Evolutionary conservation across 92 coral and sea anemone species (phyloP).

Genomic region (Desmophyllum pertusum): DNA sequence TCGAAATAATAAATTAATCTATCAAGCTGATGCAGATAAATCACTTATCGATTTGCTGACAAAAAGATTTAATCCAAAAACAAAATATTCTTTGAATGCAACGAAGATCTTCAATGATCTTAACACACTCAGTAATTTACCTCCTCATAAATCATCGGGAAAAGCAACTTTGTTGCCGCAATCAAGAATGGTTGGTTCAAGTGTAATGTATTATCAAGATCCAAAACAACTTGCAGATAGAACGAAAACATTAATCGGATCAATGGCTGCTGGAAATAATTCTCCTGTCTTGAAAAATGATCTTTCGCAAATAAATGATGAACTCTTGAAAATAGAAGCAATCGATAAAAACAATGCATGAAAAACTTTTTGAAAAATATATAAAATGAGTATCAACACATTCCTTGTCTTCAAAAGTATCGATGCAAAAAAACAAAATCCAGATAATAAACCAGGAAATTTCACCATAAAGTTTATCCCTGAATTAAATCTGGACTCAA

Average conservation of each 20-base stretch:
- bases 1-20: neutral
- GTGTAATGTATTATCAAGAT: neutral
- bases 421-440: too few species aligned
- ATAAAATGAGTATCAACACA: too few species aligned
- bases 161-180: too few species aligned
- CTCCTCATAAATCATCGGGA: neutral
- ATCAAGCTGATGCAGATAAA: neutral
- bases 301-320: neutral
- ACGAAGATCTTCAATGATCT: too few species aligned
- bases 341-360: neutral
- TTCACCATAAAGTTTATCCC: too few species aligned
- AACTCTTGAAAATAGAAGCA: neutral
- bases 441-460: too few species aligned
- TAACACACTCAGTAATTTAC: too few species aligned
- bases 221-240: neutral
- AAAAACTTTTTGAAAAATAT: neutral
- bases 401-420: too few species aligned
- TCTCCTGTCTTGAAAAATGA: neutral
- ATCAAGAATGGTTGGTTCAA: conserved; percentile 1
- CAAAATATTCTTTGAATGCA: neutral
- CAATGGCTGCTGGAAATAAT: neutral
- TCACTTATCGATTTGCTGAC: neutral
- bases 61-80: neutral
- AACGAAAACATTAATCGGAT: neutral
- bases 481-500: too few species aligned